Evolutionary conservation across 2,888 invertebrate genomes (phyloP).

Genomic region (Micoletzkya japonica): DNA sequence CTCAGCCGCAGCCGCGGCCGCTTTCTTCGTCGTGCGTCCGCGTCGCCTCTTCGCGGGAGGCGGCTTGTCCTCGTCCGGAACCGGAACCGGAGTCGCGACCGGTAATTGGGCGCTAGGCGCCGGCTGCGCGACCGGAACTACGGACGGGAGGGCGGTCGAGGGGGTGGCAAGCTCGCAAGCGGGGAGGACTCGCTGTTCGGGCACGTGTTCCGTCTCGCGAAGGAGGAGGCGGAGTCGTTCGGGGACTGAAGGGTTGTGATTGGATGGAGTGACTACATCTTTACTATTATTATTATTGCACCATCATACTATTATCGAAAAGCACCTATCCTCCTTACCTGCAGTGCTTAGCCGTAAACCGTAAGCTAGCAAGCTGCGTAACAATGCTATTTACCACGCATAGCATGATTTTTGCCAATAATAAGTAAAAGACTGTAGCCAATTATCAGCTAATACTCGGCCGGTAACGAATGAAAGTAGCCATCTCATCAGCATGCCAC

Average conservation of each 20-base stretch:
- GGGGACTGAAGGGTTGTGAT: constrained; percentile 23
- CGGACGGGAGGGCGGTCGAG: neutral
- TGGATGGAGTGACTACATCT: too few relatives aligned
- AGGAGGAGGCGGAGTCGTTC: constrained; percentile 22
- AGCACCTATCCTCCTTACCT: too few relatives aligned
- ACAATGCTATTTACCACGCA: too few relatives aligned
- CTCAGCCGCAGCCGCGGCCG: neutral
- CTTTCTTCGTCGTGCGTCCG: neutral
- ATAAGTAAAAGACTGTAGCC: too few relatives aligned
- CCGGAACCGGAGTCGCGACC: neutral
- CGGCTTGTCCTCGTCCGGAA: neutral
- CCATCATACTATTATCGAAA: too few relatives aligned
- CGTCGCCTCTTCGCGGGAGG: constrained; percentile 16
- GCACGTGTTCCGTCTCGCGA: constrained; percentile 18
- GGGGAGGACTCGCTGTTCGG: neutral
- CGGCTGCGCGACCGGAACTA: neutral
- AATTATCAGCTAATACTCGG: too few relatives aligned
- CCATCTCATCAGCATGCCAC: neutral
- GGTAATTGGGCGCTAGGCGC: too few relatives aligned
- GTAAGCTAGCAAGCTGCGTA: too few relatives aligned
- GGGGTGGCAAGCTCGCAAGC: neutral
- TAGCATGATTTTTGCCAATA: too few relatives aligned
- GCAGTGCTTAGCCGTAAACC: too few relatives aligned
- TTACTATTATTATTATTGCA: too few relatives aligned
- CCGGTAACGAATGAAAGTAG: too few relatives aligned